Conservation (phyloP, 2,888 invertebrate species). For the Silvanus unidentatus region DNA sequence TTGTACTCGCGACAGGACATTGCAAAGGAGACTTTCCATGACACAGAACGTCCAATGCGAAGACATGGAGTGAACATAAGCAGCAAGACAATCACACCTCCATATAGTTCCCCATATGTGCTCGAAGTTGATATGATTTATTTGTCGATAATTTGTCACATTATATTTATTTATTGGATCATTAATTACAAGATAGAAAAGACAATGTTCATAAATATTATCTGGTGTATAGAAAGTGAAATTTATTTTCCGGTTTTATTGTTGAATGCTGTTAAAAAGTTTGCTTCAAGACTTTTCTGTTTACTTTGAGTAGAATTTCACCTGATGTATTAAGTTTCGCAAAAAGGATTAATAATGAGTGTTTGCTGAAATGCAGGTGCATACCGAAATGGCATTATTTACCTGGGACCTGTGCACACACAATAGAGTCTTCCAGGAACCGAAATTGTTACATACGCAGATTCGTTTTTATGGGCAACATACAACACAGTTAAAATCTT, state of each 20-base stretch:
- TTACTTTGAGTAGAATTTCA: background rate
- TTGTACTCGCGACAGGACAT: conserved; percentile 3
- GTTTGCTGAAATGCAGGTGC: conserved; percentile 1
- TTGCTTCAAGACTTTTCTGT: conserved; percentile 2
- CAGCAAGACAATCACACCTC: conserved; percentile 16
- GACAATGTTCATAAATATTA: conserved; percentile 25
- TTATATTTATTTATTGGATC: conserved; percentile 28
- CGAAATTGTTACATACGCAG: too few relatives aligned
- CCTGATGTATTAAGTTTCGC: conserved; percentile 1
- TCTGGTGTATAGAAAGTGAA: conserved; percentile 23
- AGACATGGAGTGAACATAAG: too few relatives aligned
- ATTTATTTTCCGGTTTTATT: conserved; percentile 9
- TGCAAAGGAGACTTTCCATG: conserved; percentile 1
- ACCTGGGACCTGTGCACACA: background rate
- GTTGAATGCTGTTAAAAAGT: background rate
- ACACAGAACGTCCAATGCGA: too few relatives aligned
- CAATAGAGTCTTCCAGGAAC: too few relatives aligned
- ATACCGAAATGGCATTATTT: background rate
- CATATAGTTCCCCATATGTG: conserved; percentile 7
- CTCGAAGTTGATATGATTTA: conserved; percentile 21
- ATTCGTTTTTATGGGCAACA: too few relatives aligned
- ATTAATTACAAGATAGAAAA: conserved; percentile 28
- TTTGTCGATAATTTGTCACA: conserved; percentile 29
- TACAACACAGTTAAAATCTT: too few relatives aligned
- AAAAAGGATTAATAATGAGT: background rate